Evolutionary conservation across 2,113 vertebrate genomes (phyloP).

Genomic region (Gallinago paraguaiae): DNA sequence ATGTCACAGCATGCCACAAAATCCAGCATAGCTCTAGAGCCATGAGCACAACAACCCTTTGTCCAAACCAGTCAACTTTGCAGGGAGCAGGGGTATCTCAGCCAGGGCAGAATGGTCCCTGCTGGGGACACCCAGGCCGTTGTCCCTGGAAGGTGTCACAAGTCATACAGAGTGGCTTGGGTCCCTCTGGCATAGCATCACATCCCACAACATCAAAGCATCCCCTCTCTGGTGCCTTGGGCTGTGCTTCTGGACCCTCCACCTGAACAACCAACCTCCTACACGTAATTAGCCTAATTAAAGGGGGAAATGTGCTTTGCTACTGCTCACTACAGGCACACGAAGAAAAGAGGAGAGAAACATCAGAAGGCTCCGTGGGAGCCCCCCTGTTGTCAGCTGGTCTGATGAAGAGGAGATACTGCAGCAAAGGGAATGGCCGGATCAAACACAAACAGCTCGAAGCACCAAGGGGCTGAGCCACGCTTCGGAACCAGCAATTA

Average conservation of each 20-base stretch:
- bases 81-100: neutral
- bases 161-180: accelerated
- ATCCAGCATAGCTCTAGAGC: neutral
- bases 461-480: neutral
- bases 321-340: neutral
- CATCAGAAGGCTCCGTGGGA: neutral
- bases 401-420: neutral
- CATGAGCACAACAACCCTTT: neutral
- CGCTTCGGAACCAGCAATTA: neutral
- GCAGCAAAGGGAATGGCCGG: neutral
- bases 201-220: accelerated
- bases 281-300: neutral
- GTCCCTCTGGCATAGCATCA: neutral
- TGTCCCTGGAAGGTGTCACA: neutral
- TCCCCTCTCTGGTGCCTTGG: neutral
- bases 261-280: neutral
- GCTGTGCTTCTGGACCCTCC: neutral
- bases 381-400: accelerated
- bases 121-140: neutral
- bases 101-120: neutral
- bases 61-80: neutral
- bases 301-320: neutral
- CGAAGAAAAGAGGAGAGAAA: neutral
- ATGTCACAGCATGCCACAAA: accelerated
- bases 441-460: neutral